Evolutionary conservation across 53 echinoderm and acorn worm genomes (phyloP).

Genomic region (Hippasteria phrygiana): DNA sequence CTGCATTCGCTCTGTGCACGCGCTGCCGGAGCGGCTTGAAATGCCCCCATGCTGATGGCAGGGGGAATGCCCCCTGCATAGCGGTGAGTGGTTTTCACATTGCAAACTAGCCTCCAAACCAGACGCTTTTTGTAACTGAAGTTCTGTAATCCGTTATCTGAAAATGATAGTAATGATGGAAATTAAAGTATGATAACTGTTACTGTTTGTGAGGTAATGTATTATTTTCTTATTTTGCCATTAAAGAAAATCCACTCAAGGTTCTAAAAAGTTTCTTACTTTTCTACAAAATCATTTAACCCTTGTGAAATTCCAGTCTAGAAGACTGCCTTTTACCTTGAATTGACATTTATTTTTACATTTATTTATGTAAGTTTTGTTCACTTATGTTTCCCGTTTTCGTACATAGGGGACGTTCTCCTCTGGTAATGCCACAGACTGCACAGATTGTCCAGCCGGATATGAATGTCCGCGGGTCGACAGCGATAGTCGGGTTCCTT

Average conservation of each 20-base stretch:
- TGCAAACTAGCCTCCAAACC: neutral
- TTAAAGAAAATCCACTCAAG: too few relatives aligned
- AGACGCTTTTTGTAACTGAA: neutral
- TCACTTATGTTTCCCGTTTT: neutral
- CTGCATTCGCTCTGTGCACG: slow-evolving; percentile 69
- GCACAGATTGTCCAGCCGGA: slow-evolving; percentile 72
- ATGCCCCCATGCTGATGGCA: slow-evolving; percentile 84
- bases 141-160: too few relatives aligned
- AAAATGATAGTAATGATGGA: too few relatives aligned
- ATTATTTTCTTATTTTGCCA: too few relatives aligned
- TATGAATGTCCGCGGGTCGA: slow-evolving; percentile 60
- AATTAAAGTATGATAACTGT: too few relatives aligned
- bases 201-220: too few relatives aligned
- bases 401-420: slow-evolving; percentile 84
- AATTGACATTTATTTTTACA: too few relatives aligned
- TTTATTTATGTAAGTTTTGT: neutral
- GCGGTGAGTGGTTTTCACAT: slow-evolving; percentile 48
- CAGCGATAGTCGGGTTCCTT: slow-evolving; percentile 58
- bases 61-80: slow-evolving; percentile 80
- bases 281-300: too few relatives aligned
- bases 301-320: too few relatives aligned
- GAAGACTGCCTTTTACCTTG: too few relatives aligned
- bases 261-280: too few relatives aligned
- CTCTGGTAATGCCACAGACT: slow-evolving; percentile 53
- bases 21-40: slow-evolving; percentile 85